Percentiles rank a stretch among this genome's conserved stretches.
Evolutionary conservation across 2,888 invertebrate genomes (phyloP).

Genomic region (Phania funesta): DNA sequence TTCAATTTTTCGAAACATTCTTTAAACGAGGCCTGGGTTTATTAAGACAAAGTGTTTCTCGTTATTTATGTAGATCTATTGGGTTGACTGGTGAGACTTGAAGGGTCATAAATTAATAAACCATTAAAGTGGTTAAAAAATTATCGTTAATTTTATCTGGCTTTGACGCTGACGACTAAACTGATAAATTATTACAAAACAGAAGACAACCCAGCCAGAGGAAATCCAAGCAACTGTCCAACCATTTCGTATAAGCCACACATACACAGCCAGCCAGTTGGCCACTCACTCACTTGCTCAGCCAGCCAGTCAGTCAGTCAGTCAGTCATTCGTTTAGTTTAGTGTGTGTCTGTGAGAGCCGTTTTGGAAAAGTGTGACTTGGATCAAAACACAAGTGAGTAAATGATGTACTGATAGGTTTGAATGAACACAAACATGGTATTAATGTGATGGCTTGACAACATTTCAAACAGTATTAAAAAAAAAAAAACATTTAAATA

Average conservation of each 20-base stretch:
- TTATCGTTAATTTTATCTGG: slow-evolving; percentile 80
- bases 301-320: slow-evolving; percentile 3
- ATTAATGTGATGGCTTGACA: slow-evolving; percentile 60
- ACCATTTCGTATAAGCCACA: slow-evolving; percentile 32
- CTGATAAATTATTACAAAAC: slow-evolving; percentile 81
- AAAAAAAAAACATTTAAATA: background rate
- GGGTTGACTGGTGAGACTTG: slow-evolving; percentile 69
- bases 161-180: slow-evolving; percentile 77
- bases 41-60: background rate
- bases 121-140: slow-evolving; percentile 80
- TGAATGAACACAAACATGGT: slow-evolving; percentile 51
- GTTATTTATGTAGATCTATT: slow-evolving; percentile 46
- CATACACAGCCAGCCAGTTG: slow-evolving; percentile 13
- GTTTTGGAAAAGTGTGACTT: slow-evolving; percentile 64
- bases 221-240: slow-evolving; percentile 23
- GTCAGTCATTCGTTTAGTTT: background rate
- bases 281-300: background rate
- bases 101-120: slow-evolving; percentile 81
- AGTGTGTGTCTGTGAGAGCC: slow-evolving; percentile 13
- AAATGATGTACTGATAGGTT: slow-evolving; percentile 50
- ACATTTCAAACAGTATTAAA: slow-evolving; percentile 46
- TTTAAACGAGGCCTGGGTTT: slow-evolving; percentile 31
- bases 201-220: slow-evolving; percentile 73
- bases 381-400: slow-evolving; percentile 63
- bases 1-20: background rate